A percentile compares a stretch with the other conserved stretches of the same genome.
phyloP scores from a whole-genome alignment of 2,888 invertebrate species.

The Eilema griseolum region DNA sequence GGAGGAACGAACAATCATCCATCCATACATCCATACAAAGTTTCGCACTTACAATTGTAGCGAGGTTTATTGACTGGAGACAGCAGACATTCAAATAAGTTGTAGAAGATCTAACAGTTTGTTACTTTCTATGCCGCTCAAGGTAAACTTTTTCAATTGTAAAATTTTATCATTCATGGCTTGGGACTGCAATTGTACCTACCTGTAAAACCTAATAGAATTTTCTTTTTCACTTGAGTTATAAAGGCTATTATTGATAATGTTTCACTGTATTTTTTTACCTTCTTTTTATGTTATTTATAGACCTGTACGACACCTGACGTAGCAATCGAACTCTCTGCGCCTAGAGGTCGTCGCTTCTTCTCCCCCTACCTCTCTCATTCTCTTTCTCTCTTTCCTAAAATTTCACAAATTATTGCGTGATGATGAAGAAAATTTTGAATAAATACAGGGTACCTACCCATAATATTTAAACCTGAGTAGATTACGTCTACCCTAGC shows the following conservation, averaged over 20 bases:
- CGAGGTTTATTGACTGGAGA: slow-evolving; percentile 3
- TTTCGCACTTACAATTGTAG: not conserved
- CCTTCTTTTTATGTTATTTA: not conserved
- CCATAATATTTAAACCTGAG: not conserved
- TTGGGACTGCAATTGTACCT: slow-evolving; percentile 20
- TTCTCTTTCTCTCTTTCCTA: not conserved
- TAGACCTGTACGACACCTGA: not conserved
- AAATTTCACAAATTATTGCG: not conserved
- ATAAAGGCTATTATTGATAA: not conserved
- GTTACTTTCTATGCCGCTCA: slow-evolving; percentile 14
- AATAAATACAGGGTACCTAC: not conserved
- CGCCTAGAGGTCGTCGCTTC: too few relatives aligned
- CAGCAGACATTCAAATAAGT: slow-evolving; percentile 28
- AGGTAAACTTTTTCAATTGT: slow-evolving; percentile 22
- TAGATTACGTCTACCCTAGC: too few relatives aligned
- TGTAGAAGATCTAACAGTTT: slow-evolving; percentile 19
- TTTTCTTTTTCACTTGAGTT: slow-evolving; percentile 6
- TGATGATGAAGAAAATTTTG: not conserved
- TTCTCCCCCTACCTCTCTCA: too few relatives aligned
- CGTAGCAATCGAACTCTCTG: too few relatives aligned
- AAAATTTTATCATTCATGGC: slow-evolving; percentile 25
- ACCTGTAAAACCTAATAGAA: slow-evolving; percentile 9
- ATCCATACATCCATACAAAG: not conserved
- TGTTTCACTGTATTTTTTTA: not conserved
- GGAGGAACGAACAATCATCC: not conserved